phyloP scores from a whole-genome alignment of 2,888 invertebrate species.

The Mythimna lalbum region DNA sequence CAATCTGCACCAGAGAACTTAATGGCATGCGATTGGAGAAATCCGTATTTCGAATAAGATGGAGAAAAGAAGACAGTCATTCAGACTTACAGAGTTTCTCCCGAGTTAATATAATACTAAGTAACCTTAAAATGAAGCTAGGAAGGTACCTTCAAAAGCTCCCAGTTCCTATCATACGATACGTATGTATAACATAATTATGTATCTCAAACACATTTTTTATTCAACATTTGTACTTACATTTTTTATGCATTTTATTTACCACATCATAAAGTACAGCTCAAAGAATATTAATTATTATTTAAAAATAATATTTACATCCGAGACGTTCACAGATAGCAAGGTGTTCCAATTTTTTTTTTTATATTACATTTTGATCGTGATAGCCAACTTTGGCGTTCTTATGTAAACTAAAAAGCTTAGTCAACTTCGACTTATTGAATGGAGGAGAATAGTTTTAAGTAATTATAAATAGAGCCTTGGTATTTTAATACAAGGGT shows the following conservation, averaged over 20 bases:
- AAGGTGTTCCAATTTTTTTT: not conserved
- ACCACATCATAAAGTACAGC: conserved; percentile 26
- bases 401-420: no score
- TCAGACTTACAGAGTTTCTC: not conserved
- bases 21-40: not conserved
- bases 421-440: not conserved
- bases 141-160: not conserved
- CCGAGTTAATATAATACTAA: no score
- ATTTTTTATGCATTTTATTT: conserved; percentile 33
- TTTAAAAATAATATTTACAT: not conserved
- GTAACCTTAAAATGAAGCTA: not conserved
- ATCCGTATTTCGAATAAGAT: not conserved
- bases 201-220: conserved; percentile 45
- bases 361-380: not conserved
- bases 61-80: not conserved
- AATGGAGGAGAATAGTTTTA: no score
- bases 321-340: not conserved
- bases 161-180: not conserved
- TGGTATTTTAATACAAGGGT: no score
- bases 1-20: not conserved
- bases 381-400: no score
- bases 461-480: no score
- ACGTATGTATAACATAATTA: no score
- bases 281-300: not conserved
- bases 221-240: conserved; percentile 46